Evolutionary conservation across 2,797 vertebrate genomes (phyloP), one percentile per base, ranked within the genome.

Genomic region (Harpagifer antarcticus): DNA sequence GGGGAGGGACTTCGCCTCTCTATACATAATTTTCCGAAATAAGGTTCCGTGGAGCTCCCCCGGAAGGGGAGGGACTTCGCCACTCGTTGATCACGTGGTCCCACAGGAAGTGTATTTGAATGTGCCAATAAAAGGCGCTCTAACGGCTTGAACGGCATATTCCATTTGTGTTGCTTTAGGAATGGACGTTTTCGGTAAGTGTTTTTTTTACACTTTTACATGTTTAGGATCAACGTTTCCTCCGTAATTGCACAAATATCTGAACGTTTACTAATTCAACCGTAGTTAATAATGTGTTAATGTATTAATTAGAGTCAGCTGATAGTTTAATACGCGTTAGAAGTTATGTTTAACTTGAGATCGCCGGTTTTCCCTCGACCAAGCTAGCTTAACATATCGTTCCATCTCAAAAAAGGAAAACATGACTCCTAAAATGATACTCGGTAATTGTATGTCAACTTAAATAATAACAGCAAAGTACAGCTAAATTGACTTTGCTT

Each of bases 51-150:
- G 23, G 23, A 23, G 23, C 23, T 23, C 2, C 23, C 23, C 23
- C 23, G 23, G 23, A 23, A 23, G 23, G 2, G 2, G 23, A 3
- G 2, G 23, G 23, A 23, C 23, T n/a, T n/a, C n/a, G n/a, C n/a
- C n/a, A n/a, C n/a, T 23, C 23, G 23, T 23, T 37, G 47, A 57
- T 74, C 65, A 83, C 49, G 76, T 81, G 62, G 1, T 42, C 40
- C 27, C 4, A 50, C 0, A 40, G 62, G 68, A 81, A 60, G 74
- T 71, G 40, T 44, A 42, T 3, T 63, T 10, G 2, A 48, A 17
- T 60, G 7, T 65, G 48, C 86, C 84, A 88, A 90, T 90, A 0
- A 4, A 4, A 40, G 16, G 13, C 12, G 13, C 23, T 84, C 20
- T 68, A 74, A 77, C 72, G 76, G 61, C 33, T 5, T 12, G 1